Percentiles rank a stretch among this genome's conserved stretches.
Conservation (phyloP, 2,113 vertebrate species). For the Tretioscincus oriximinensis region DNA sequence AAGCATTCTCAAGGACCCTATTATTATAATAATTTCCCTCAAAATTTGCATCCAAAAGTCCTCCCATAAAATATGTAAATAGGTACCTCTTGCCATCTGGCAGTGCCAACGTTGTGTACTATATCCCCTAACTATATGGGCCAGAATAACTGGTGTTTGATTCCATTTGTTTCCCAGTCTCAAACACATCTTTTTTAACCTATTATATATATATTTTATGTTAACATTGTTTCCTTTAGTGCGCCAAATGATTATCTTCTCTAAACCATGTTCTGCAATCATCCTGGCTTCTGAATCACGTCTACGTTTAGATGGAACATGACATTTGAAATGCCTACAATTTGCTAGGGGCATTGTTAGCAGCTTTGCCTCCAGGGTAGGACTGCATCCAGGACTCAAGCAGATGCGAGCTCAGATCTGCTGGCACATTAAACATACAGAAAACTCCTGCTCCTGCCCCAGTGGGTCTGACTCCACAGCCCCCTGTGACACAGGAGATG, state of each 20-base stretch:
- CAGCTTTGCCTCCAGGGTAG: slow-evolving; percentile 83
- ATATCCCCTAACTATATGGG: too few species aligned
- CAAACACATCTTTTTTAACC: too few species aligned
- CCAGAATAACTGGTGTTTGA: too few species aligned
- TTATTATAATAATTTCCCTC: too few species aligned
- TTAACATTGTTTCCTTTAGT: slow-evolving; percentile 50
- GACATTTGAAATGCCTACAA: slow-evolving; percentile 74
- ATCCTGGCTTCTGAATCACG: slow-evolving; percentile 69
- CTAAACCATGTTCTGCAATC: slow-evolving; percentile 66
- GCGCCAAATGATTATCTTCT: slow-evolving; percentile 80
- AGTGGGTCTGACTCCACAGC: slow-evolving; percentile 62
- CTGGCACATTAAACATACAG: slow-evolving; percentile 55
- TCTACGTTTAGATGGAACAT: slow-evolving; percentile 57
- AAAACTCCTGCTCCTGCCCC: slow-evolving; percentile 58
- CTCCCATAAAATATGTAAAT: too few species aligned
- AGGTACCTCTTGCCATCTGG: too few species aligned
- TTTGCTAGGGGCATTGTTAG: slow-evolving; percentile 93
- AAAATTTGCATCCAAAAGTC: too few species aligned
- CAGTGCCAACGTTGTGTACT: too few species aligned
- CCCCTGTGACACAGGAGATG: slow-evolving; percentile 77
- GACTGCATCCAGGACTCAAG: slow-evolving; percentile 81
- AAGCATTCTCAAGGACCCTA: too few species aligned
- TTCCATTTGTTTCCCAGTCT: too few species aligned
- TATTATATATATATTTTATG: too few species aligned
- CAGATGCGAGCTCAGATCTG: slow-evolving; percentile 78